Evolutionary conservation across 2,113 vertebrate genomes (phyloP).

Genomic region (Paraplagusia blochii): DNA sequence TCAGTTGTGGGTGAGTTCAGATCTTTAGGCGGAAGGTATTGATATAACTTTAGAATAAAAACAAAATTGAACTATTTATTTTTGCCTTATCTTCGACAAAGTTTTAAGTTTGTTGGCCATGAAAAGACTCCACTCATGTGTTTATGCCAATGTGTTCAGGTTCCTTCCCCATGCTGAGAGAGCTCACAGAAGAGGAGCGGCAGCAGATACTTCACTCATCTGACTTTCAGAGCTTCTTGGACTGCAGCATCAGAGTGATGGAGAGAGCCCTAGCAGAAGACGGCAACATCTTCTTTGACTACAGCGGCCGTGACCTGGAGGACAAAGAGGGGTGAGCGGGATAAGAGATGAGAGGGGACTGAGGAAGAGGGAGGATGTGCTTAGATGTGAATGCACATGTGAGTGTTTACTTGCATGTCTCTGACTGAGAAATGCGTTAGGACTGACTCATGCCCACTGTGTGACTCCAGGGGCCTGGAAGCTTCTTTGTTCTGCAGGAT

Average conservation of each 20-base stretch:
- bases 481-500: constrained; percentile 62
- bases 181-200: constrained; percentile 95
- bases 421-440: constrained; percentile 25
- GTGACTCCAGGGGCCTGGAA: constrained; percentile 38
- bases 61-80: no score
- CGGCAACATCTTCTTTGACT: constrained; percentile 93
- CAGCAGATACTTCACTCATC: constrained; percentile 95
- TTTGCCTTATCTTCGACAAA: no score
- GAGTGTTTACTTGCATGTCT: constrained; percentile 29
- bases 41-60: no score
- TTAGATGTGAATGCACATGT: constrained; percentile 24
- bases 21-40: no score
- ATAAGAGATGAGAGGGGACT: background rate
- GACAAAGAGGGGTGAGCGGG: constrained; percentile 92
- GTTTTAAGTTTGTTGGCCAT: no score
- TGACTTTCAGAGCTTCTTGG: constrained; percentile 96
- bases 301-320: constrained; percentile 88
- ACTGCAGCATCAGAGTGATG: constrained; percentile 93
- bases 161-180: constrained; percentile 68
- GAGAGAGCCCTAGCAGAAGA: constrained; percentile 94
- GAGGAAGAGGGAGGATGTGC: constrained; percentile 1
- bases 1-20: no score
- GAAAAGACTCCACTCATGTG: no score
- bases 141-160: constrained; percentile 31
- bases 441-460: constrained; percentile 53